Evolutionary conservation across 2,113 vertebrate species (phyloP).

Genomic region (Anhinga anhinga): DNA sequence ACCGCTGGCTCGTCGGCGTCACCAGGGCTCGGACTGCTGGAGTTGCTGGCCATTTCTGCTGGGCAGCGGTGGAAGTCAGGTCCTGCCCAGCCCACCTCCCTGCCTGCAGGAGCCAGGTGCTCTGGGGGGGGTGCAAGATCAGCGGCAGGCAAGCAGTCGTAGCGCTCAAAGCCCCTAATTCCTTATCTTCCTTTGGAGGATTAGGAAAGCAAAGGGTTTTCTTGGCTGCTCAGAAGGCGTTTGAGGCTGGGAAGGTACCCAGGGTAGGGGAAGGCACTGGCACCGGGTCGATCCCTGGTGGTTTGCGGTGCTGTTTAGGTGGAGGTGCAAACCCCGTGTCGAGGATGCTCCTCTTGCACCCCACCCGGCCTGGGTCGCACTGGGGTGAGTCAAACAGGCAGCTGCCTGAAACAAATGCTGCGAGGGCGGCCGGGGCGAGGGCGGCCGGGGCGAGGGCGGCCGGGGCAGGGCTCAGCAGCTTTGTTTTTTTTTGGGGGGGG

Average conservation of each 20-base stretch:
- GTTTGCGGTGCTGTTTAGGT: not conserved
- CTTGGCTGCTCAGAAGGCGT: fast-evolving
- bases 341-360: not conserved
- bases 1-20: fast-evolving
- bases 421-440: not conserved
- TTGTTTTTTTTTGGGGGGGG: not conserved
- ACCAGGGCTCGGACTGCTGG: not conserved
- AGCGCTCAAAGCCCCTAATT: not conserved
- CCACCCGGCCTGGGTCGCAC: not conserved
- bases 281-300: not conserved
- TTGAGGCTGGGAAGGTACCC: fast-evolving
- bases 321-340: not conserved
- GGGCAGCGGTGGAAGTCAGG: not conserved
- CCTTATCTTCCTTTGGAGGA: not conserved
- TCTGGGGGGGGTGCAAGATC: not conserved
- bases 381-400: not conserved
- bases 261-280: fast-evolving
- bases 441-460: not conserved
- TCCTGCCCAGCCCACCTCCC: not conserved
- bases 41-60: not conserved
- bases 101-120: not conserved
- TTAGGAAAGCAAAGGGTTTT: not conserved
- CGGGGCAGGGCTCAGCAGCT: not conserved
- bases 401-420: not conserved
- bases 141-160: fast-evolving